A percentile compares a stretch with the other conserved stretches of the same genome.
Conservation (phyloP, 2,888 invertebrate species). For the Pelosia muscerda region DNA sequence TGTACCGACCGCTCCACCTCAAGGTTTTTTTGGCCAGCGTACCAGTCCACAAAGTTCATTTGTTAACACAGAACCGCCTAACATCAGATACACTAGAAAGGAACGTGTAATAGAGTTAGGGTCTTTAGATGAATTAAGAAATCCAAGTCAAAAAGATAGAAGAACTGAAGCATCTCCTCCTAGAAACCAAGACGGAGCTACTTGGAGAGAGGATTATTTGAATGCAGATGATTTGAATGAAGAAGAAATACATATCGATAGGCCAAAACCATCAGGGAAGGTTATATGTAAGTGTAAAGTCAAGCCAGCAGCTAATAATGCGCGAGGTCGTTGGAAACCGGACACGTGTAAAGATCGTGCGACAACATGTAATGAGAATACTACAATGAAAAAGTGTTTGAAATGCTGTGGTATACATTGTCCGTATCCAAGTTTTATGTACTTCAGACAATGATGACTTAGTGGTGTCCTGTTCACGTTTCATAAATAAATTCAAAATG, state of each 20-base stretch:
- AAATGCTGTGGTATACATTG: conserved; percentile 61
- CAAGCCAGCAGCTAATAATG: conserved; percentile 17
- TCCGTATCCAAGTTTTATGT: conserved; percentile 63
- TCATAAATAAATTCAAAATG: not conserved
- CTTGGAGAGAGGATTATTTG: conserved; percentile 32
- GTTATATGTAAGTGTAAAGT: conserved; percentile 43
- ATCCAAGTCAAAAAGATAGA: conserved; percentile 5
- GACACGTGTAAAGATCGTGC: conserved; percentile 3
- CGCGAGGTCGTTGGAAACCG: conserved; percentile 8
- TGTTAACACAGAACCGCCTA: not conserved
- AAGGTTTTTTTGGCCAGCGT: not conserved
- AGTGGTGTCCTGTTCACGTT: conserved; percentile 17
- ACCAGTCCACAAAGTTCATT: not conserved
- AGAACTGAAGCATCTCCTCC: conserved; percentile 9
- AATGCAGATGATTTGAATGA: conserved; percentile 9
- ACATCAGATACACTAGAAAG: conserved; percentile 20
- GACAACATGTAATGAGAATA: not conserved
- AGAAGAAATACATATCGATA: conserved; percentile 14
- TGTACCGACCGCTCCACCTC: not conserved
- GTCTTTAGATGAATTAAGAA: conserved; percentile 37
- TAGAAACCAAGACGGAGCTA: conserved; percentile 25
- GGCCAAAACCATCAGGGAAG: conserved; percentile 41
- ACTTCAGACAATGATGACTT: conserved; percentile 51
- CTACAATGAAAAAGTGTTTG: conserved; percentile 40
- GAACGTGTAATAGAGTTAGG: conserved; percentile 38